phyloP scores from a whole-genome alignment of 2,113 vertebrate genomes.

The Corythaeola cristata region DNA sequence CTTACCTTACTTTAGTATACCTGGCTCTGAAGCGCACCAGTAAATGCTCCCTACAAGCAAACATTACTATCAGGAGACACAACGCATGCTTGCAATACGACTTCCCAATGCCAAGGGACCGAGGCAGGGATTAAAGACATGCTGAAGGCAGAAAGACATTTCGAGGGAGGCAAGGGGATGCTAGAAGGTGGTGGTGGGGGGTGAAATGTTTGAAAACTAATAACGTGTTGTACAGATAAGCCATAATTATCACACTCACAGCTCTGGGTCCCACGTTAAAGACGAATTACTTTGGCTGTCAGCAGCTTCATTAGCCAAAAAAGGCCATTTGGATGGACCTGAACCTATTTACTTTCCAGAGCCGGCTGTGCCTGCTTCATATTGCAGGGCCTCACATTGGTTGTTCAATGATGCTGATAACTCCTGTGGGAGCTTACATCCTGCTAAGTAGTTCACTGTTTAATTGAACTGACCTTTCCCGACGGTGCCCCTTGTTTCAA shows the following conservation, averaged over 20 bases:
- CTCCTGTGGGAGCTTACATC: conserved; percentile 46
- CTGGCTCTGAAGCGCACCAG: not conserved
- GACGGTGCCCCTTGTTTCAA: conserved; percentile 21
- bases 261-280: not conserved
- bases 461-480: conserved; percentile 64
- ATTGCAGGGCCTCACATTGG: not conserved
- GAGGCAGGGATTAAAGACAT: not conserved
- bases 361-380: not conserved
- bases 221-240: not conserved
- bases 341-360: conserved; percentile 7
- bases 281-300: not conserved
- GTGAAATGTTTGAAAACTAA: not conserved
- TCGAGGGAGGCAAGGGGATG: not conserved
- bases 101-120: not conserved
- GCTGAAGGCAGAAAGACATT: not conserved
- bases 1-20: not conserved
- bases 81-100: not conserved
- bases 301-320: conserved; percentile 45
- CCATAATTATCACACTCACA: not conserved
- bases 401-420: conserved; percentile 41
- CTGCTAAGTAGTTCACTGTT: conserved; percentile 48
- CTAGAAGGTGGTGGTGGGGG: not conserved
- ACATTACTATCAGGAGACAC: conserved; percentile 11
- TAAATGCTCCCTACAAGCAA: not conserved
- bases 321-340: not conserved